Evolutionary conservation across 2,113 vertebrate genomes (phyloP).

Genomic region (Crotalus helleri): DNA sequence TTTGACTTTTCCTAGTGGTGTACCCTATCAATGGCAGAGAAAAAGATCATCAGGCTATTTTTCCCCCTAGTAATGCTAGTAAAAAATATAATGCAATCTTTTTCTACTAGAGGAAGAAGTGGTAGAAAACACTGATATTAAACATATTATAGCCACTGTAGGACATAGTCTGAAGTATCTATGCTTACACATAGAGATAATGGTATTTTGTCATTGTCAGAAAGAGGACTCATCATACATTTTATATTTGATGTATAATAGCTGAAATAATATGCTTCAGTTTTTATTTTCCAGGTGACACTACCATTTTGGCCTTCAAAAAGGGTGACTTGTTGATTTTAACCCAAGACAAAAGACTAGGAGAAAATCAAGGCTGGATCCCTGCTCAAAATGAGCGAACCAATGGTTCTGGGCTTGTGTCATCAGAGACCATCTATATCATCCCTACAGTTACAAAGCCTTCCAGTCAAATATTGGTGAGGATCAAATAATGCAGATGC

Average conservation of each 20-base stretch:
- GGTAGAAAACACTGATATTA: not conserved
- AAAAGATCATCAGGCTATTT: not conserved
- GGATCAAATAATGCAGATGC: not conserved
- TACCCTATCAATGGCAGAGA: not conserved
- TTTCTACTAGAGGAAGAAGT: not conserved
- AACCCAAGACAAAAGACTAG: constrained; percentile 72
- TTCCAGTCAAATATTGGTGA: constrained; percentile 84
- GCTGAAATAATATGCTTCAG: constrained; percentile 20
- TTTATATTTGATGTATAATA: constrained; percentile 19
- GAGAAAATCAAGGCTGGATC: constrained; percentile 78
- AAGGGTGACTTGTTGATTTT: constrained; percentile 88
- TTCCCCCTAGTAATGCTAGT: not conserved
- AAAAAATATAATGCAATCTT: not conserved
- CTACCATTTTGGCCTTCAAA: constrained; percentile 80
- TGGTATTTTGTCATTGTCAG: not conserved
- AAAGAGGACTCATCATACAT: not conserved
- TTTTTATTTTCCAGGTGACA: constrained; percentile 73
- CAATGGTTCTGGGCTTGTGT: constrained; percentile 76
- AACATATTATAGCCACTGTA: not conserved
- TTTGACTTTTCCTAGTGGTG: not conserved
- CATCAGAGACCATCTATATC: constrained; percentile 72
- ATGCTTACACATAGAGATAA: not conserved
- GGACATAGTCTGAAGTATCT: not conserved
- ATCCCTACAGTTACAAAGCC: constrained; percentile 87
- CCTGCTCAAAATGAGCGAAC: constrained; percentile 79